Conservation (phyloP, 2,797 vertebrate species). For the Dermochelys coriacea region DNA sequence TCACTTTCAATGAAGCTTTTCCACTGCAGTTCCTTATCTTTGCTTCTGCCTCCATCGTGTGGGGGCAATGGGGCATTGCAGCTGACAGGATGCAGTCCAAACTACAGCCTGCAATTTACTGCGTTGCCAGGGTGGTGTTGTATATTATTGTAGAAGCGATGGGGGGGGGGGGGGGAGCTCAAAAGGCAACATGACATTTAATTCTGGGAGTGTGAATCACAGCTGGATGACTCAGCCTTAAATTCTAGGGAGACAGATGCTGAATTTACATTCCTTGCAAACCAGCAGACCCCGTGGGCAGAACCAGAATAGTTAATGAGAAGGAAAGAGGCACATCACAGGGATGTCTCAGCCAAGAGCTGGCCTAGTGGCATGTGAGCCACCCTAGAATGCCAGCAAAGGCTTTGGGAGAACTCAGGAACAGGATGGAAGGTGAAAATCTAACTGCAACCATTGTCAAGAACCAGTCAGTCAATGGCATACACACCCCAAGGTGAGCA, state of each 20-base stretch:
- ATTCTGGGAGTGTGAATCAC: background rate
- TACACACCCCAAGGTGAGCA: background rate
- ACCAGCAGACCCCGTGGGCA: background rate
- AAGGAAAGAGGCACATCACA: background rate
- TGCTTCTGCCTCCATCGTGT: background rate
- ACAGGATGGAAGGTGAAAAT: background rate
- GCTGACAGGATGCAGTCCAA: background rate
- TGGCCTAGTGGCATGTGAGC: background rate
- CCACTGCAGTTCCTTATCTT: background rate
- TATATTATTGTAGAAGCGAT: background rate
- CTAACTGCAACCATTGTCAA: background rate
- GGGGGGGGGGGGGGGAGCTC: fast-evolving
- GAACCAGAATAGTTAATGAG: background rate
- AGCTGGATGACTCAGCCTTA: background rate
- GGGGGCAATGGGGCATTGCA: background rate
- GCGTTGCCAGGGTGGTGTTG: background rate
- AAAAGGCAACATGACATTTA: background rate
- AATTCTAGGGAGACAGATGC: background rate
- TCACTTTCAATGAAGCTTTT: background rate
- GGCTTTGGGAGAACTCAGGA: background rate
- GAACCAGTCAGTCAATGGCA: background rate
- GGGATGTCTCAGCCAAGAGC: background rate
- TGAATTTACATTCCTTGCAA: background rate
- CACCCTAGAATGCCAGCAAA: background rate
- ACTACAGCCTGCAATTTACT: background rate